Evolutionary conservation across 1,140 invertebrate genomes (phyloP).

Genomic region (Melanaphis sacchari): DNA sequence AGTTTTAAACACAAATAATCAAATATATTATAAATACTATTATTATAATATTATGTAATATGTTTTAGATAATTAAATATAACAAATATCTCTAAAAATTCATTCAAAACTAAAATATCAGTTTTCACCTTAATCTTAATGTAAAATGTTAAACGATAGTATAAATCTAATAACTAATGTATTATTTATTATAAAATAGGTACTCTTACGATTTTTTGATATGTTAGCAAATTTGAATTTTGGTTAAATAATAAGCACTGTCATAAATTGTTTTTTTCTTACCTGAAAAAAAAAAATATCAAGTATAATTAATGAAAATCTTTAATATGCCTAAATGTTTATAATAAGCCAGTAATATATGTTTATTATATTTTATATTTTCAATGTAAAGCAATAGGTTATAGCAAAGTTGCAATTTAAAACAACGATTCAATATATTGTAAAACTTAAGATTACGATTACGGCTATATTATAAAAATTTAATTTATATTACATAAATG

Average conservation of each 20-base stretch:
- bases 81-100: not conserved
- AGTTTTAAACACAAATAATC: not conserved
- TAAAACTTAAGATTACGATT: not conserved
- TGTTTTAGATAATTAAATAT: not conserved
- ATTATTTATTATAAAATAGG: not conserved
- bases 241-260: not conserved
- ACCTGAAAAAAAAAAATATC: slow-evolving; percentile 33
- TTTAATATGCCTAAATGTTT: not conserved
- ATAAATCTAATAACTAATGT: not conserved
- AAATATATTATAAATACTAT: not conserved
- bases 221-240: not conserved
- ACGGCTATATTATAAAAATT: not conserved
- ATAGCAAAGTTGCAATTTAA: not conserved
- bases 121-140: not conserved
- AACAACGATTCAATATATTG: not conserved
- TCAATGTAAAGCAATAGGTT: rapidly evolving
- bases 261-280: not conserved
- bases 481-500: not conserved
- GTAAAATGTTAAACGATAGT: not conserved
- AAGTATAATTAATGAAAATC: not conserved
- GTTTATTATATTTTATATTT: not conserved
- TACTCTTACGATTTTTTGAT: slow-evolving; percentile 1
- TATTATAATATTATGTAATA: not conserved
- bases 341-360: not conserved
- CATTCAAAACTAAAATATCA: not conserved